Percentiles rank a stretch among this genome's conserved stretches.
Evolutionary conservation across 2,888 invertebrate species (phyloP).

Genomic region (Brenthis daphne): DNA sequence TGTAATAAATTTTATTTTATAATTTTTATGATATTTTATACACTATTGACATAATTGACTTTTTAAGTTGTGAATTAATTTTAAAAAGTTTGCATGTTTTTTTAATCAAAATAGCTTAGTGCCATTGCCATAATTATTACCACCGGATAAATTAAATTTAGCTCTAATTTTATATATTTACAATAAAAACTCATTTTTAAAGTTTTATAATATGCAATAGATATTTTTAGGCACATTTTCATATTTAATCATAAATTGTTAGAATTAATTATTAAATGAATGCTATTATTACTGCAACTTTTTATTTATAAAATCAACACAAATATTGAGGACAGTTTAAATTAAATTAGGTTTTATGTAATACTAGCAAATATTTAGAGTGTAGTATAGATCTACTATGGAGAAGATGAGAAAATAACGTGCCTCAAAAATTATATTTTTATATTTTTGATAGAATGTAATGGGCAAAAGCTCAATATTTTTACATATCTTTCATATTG

Average conservation of each 20-base stretch:
- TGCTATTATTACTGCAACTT: too few species aligned
- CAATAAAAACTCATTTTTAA: too few species aligned
- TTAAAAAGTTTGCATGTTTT: conserved; percentile 3
- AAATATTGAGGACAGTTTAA: not conserved
- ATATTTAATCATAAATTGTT: too few species aligned
- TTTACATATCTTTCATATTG: conserved; percentile 16
- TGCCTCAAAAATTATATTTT: conserved; percentile 20
- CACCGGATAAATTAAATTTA: conserved; percentile 20
- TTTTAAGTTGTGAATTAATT: conserved; percentile 15
- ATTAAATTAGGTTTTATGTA: not conserved
- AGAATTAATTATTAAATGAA: too few species aligned
- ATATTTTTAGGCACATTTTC: not conserved
- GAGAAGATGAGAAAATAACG: conserved; percentile 10
- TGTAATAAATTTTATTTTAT: conserved; percentile 24
- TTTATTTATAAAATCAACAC: not conserved
- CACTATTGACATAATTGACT: conserved; percentile 16
- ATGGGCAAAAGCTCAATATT: conserved; percentile 24
- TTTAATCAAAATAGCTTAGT: conserved; percentile 17
- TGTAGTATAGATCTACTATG: too few species aligned
- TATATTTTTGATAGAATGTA: conserved; percentile 1
- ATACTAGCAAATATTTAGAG: too few species aligned
- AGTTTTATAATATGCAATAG: not conserved
- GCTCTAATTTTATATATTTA: conserved; percentile 19
- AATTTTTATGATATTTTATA: conserved; percentile 20
- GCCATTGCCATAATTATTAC: conserved; percentile 31